These are phyloP conservation scores for Cylindroiulus punctatus DNA, from an alignment of 2,888 invertebrate genomes.

Conservation along the genomic window DNA sequence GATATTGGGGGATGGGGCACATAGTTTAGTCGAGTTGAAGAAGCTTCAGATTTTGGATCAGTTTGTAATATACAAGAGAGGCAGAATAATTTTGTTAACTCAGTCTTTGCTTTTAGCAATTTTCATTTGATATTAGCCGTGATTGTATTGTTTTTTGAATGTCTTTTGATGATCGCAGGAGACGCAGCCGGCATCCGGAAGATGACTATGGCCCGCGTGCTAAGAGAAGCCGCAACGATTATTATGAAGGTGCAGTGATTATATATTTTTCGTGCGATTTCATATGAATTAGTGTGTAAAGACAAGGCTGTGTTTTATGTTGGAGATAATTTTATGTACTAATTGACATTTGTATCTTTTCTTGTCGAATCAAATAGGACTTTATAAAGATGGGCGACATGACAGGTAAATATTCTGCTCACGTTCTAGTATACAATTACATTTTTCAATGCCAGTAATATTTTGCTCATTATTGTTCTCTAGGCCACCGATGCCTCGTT, in stretches of 20 bases:
- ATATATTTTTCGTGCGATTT: neutral
- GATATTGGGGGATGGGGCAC: neutral
- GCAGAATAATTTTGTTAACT: neutral
- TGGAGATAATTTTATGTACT: neutral
- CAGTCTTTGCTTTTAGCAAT: neutral
- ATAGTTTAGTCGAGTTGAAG: neutral
- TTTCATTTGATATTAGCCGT: neutral
- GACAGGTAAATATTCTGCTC: constrained; percentile 52
- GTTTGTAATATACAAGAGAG: neutral
- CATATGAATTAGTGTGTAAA: neutral
- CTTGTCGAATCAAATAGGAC: constrained; percentile 28
- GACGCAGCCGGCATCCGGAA: constrained; percentile 58
- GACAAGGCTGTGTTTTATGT: too few species aligned
- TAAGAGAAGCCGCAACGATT: constrained; percentile 60
- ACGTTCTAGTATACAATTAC: neutral
- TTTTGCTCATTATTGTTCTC: neutral
- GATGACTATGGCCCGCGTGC: constrained; percentile 59
- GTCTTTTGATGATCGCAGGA: constrained; percentile 57
- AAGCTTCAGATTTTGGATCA: neutral
- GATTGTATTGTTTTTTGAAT: neutral
- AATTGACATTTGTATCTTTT: constrained; percentile 51
- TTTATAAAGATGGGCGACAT: constrained; percentile 55
- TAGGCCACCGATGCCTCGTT: constrained; percentile 60
- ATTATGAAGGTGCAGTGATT: constrained; percentile 59
- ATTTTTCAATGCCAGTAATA: neutral